Conservation (phyloP, 2,888 invertebrate genomes). For the Acrobasis repandana region DNA sequence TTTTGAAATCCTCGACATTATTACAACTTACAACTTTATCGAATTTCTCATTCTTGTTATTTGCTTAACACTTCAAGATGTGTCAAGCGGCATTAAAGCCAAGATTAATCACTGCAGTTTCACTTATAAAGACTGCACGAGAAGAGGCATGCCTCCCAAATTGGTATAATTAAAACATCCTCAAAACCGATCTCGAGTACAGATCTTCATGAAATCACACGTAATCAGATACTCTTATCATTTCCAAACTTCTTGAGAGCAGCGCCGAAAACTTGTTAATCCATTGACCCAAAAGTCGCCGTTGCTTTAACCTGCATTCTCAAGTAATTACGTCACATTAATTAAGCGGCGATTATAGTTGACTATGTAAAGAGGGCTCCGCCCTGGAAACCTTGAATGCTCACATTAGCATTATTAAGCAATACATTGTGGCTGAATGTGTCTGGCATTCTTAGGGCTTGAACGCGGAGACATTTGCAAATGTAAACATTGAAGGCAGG, state of each 20-base stretch:
- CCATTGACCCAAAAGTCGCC: conserved; percentile 38
- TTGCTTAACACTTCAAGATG: background rate
- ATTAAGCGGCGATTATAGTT: conserved; percentile 25
- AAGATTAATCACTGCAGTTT: background rate
- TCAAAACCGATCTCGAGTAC: background rate
- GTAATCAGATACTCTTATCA: conserved; percentile 25
- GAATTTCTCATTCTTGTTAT: background rate
- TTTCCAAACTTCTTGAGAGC: conserved; percentile 16
- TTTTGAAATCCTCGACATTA: conserved; percentile 13
- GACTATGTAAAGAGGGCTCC: conserved; percentile 22
- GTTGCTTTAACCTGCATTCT: conserved; percentile 19
- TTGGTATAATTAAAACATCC: conserved; percentile 17
- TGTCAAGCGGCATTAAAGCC: background rate
- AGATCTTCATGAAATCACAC: background rate
- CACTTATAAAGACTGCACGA: background rate
- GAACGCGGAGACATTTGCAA: background rate
- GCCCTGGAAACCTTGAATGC: conserved; percentile 29
- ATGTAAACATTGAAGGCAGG: background rate
- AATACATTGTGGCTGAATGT: conserved; percentile 16
- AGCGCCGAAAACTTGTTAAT: conserved; percentile 33
- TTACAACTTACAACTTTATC: background rate
- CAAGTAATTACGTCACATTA: conserved; percentile 29
- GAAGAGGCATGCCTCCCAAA: background rate
- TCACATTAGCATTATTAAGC: conserved; percentile 27
- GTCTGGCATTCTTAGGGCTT: conserved; percentile 8